Conservation (phyloP, 1,140 invertebrate species). For the Anastrepha ludens region DNA sequence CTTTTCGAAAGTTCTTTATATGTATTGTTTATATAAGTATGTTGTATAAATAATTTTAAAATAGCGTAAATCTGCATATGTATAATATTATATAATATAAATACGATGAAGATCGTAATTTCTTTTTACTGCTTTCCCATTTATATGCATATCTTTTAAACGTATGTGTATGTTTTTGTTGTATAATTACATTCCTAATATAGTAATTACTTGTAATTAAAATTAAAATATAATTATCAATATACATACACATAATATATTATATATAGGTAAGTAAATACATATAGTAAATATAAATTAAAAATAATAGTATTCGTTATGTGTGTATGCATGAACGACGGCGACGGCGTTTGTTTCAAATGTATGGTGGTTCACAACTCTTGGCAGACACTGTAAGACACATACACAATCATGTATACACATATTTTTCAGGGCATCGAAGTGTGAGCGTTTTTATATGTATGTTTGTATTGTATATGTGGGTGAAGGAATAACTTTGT, state of each 20-base stretch:
- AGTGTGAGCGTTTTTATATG: background rate
- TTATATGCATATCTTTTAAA: background rate
- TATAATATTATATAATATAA: conserved; percentile 54
- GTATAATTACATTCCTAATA: background rate
- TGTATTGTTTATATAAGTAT: conserved; percentile 21
- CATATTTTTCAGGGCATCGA: background rate
- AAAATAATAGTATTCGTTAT: conserved; percentile 16
- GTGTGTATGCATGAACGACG: background rate
- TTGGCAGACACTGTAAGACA: conserved; percentile 18
- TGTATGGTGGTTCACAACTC: background rate
- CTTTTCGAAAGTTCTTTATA: conserved; percentile 33
- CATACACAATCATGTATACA: background rate
- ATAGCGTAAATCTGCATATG: conserved; percentile 37
- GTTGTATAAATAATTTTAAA: conserved; percentile 34
- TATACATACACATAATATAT: conserved; percentile 30
- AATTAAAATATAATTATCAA: background rate
- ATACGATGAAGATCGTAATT: conserved; percentile 50
- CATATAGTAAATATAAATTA: conserved; percentile 40
- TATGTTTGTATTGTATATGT: no score
- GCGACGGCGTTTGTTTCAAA: background rate
- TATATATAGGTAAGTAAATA: background rate
- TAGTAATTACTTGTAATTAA: background rate
- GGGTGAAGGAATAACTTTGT: no score
- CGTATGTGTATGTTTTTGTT: conserved; percentile 7
- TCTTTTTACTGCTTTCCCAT: conserved; percentile 12